Evolutionary conservation across 2,888 invertebrate genomes (phyloP).

Genomic region (Parnassius orleans): DNA sequence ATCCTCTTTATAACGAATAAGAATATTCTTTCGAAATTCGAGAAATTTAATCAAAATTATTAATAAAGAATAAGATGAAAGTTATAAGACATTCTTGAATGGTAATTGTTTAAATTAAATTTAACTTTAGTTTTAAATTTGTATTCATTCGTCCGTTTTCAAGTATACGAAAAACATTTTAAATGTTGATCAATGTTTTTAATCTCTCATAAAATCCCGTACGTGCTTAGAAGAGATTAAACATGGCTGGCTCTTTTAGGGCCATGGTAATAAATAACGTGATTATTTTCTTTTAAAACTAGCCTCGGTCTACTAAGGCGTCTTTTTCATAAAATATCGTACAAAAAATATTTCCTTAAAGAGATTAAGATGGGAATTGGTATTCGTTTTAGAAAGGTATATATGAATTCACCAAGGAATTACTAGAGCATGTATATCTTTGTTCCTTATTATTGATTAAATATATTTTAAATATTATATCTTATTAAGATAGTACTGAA

Average conservation of each 20-base stretch:
- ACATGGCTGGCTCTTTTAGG: conserved; percentile 63
- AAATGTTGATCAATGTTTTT: conserved; percentile 66
- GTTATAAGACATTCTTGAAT: conserved; percentile 30
- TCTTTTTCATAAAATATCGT: conserved; percentile 59
- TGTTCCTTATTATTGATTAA: no score
- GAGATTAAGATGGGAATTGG: conserved; percentile 52
- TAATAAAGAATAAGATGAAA: neutral
- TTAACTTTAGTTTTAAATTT: conserved; percentile 46
- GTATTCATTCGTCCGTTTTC: conserved; percentile 39
- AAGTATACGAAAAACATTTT: conserved; percentile 56
- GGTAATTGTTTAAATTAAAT: conserved; percentile 52
- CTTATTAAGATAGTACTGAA: no score
- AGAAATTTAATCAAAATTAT: neutral
- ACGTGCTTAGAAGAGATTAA: conserved; percentile 73
- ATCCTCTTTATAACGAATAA: no score
- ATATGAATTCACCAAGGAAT: conserved; percentile 2
- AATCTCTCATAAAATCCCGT: conserved; percentile 73
- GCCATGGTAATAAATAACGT: conserved; percentile 73
- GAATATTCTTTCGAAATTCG: no score
- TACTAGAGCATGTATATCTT: conserved; percentile 5
- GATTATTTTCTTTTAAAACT: conserved; percentile 75
- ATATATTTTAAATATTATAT: no score
- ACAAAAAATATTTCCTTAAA: conserved; percentile 59
- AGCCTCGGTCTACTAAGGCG: conserved; percentile 50
- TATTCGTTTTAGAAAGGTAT: conserved; percentile 26